Evolutionary conservation across 2,797 vertebrate genomes (phyloP).

Genomic region (Acanthopagrus latus): DNA sequence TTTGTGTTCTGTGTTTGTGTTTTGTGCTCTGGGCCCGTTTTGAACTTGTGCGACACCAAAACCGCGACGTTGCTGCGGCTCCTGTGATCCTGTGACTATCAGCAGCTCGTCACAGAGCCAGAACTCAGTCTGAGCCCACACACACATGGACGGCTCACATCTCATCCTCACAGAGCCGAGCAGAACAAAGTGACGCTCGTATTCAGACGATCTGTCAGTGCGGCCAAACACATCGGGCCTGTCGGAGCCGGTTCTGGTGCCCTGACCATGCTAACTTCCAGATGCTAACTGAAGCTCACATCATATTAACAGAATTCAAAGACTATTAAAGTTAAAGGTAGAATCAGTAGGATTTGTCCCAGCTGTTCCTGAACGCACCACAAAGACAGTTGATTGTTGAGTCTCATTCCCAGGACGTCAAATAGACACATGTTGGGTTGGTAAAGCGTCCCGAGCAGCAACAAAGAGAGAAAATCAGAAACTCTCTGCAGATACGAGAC

Average conservation of each 20-base stretch:
- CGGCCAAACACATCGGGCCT: background rate
- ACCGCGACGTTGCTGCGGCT: constrained; percentile 5
- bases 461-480: no score
- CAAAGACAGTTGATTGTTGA: no score
- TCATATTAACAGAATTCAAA: no score
- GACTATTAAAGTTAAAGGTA: no score
- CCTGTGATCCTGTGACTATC: constrained; percentile 32
- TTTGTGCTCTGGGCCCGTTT: background rate
- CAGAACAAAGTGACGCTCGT: background rate
- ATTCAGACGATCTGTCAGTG: background rate
- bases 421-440: no score
- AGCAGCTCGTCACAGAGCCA: constrained; percentile 1
- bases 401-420: no score
- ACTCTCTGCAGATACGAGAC: no score
- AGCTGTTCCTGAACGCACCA: no score
- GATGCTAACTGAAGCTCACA: no score
- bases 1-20: constrained; percentile 3
- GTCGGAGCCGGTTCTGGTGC: background rate
- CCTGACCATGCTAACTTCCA: no score
- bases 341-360: no score
- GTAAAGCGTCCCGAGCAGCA: no score
- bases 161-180: background rate
- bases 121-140: background rate
- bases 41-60: constrained; percentile 1
- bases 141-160: background rate